A percentile compares a stretch with the other conserved stretches of the same genome.
These are phyloP conservation scores for Protonibea diacanthus DNA, from an alignment of 2,797 vertebrate species.

Conservation along the genomic window DNA sequence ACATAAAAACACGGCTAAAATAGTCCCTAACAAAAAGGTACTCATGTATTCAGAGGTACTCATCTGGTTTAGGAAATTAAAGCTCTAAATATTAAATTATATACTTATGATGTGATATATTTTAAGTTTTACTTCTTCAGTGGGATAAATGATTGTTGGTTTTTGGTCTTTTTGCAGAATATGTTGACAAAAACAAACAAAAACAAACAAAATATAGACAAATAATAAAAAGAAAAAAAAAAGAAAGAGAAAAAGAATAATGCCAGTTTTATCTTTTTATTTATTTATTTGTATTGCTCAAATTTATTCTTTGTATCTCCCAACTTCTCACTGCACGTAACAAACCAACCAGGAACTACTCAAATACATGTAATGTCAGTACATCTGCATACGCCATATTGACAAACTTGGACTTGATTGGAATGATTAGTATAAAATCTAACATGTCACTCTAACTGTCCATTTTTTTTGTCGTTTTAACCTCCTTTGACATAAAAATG, in stretches of 20 bases:
- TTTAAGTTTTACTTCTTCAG: neutral
- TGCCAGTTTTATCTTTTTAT: neutral
- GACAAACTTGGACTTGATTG: neutral
- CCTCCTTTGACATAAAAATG: slow-evolving; percentile 13
- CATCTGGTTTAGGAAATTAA: neutral
- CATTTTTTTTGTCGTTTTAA: slow-evolving; percentile 16
- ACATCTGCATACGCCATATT: neutral
- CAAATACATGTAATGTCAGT: neutral
- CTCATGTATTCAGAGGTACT: neutral
- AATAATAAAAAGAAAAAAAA: too few relatives aligned
- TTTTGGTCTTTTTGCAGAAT: slow-evolving; percentile 9
- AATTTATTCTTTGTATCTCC: neutral
- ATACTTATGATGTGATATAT: neutral
- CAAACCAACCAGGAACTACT: neutral
- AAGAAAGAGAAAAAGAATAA: too few relatives aligned
- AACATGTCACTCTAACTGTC: neutral
- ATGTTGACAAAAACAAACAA: neutral
- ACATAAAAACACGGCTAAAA: neutral
- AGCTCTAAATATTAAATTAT: neutral
- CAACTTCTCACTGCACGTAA: neutral
- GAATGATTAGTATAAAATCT: neutral
- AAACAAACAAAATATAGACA: neutral
- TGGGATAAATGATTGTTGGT: neutral
- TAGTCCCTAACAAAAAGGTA: neutral
- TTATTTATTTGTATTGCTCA: neutral